Base-by-base conservation (phyloP, 2,888 invertebrate genomes). In the Eulithis testata region DNA sequence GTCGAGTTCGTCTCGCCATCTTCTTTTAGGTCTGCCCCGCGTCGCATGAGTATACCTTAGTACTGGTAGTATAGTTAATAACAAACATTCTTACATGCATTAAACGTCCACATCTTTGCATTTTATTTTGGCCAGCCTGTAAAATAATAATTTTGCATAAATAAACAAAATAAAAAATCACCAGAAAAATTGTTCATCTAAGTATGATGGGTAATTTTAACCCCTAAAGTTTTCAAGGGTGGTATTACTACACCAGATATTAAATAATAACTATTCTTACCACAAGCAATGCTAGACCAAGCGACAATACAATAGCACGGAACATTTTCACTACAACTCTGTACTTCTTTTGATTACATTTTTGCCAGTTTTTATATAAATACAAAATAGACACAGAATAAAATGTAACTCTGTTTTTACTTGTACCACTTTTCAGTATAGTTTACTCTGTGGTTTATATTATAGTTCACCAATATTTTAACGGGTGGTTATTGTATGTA, bases 301-400 rank as follows among this genome's bases (percentile, higher is more conserved):
- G 36, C 47, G 60, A 53, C 1, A 67, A 37, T 4, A 67, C 52
- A n/a, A 72, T 51, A 50, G 63, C 11, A 21, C 72, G 60, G 60
- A 61, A 72, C 77, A 79, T 72, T 62, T 53, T 63, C 21, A 37
- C 56, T 59, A 37, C 11, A 58, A 59, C 49, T 21, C 31, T n/a
- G 12, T 36, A 50, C 68, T 55, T 21, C 40, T 58, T 51, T 50
- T 61, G 65, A 8, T 55, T 9, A 44, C 9, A 53, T 53, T 54
- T 14, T 27, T 56, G 49, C 6, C 36, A 45, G 45, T 58, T 56
- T 57, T 54, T 57, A 67, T 71, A 67, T 71, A 64, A 68, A 71
- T 64, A 59, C 51, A 56, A 65, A 57, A 68, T 45, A 56, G 64
- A 21, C 58, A 55, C 50, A 49, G 50, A 43, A 55, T 61, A 50